A percentile compares a stretch with the other conserved stretches of the same genome.
Conservation (phyloP, 1,140 invertebrate species). For the Conus betulinus region DNA sequence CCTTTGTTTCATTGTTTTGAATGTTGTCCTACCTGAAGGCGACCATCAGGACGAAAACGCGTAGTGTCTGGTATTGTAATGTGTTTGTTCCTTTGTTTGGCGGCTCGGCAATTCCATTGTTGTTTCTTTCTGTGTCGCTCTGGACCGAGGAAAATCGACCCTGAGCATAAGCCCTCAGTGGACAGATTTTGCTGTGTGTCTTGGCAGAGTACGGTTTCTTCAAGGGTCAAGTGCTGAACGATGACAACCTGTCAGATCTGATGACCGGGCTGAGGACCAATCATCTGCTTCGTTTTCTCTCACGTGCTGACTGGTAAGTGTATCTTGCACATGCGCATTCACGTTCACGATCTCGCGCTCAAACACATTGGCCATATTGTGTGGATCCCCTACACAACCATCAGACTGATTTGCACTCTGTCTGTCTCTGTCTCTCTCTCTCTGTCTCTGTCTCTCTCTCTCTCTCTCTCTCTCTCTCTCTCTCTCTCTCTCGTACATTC, state of each 20-base stretch:
- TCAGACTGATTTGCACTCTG: background rate
- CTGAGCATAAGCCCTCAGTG: too few species aligned
- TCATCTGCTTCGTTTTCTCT: conserved; percentile 87
- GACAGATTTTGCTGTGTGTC: background rate
- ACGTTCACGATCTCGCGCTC: background rate
- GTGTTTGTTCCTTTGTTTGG: too few species aligned
- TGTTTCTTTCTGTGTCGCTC: too few species aligned
- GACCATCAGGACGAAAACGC: too few species aligned
- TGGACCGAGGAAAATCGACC: too few species aligned
- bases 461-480: background rate
- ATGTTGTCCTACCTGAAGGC: too few species aligned
- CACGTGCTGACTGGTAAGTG: conserved; percentile 89
- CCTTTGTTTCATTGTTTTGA: too few species aligned
- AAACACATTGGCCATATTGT: background rate
- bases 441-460: background rate
- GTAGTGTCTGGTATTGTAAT: too few species aligned
- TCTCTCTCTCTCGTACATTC: background rate
- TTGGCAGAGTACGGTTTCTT: conserved; percentile 84
- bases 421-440: background rate
- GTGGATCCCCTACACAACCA: background rate
- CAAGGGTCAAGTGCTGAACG: conserved; percentile 90
- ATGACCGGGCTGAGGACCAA: conserved; percentile 88
- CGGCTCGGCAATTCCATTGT: too few species aligned
- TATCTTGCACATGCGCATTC: background rate
- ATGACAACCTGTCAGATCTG: conserved; percentile 86